Conservation (phyloP, 2,113 vertebrate species). For the Eulacestoma nigropectus region DNA sequence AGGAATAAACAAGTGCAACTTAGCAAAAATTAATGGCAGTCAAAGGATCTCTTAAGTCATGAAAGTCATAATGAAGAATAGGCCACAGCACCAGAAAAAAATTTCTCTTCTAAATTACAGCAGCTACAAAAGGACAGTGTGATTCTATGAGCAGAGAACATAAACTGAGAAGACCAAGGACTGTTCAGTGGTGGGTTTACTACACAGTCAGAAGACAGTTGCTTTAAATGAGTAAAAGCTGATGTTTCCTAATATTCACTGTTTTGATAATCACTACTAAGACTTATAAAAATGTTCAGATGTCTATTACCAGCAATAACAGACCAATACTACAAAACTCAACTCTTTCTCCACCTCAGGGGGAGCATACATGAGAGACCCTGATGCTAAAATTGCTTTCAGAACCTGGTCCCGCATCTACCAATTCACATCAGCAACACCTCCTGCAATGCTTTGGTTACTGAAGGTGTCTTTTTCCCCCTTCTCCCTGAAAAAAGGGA, state of each 20-base stretch:
- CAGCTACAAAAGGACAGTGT: background rate
- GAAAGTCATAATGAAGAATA: background rate
- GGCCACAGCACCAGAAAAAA: background rate
- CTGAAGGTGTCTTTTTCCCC: rapidly evolving
- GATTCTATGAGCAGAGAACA: background rate
- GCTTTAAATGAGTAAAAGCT: background rate
- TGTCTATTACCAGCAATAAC: background rate
- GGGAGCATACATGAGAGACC: rapidly evolving
- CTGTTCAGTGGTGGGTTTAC: background rate
- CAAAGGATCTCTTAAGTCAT: background rate
- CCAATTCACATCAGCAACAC: background rate
- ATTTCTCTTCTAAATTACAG: background rate
- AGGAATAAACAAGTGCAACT: background rate
- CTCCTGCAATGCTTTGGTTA: background rate
- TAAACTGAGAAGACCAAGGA: background rate
- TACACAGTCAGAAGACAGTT: background rate
- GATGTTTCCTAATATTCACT: background rate
- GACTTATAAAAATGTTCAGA: background rate
- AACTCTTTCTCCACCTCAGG: background rate
- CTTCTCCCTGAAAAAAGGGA: background rate
- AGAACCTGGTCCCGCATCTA: background rate
- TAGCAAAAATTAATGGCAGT: background rate
- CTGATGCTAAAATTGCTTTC: background rate
- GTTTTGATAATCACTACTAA: background rate
- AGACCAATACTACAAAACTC: background rate